Evolutionary conservation across 2,113 vertebrate species (phyloP), one percentile per base, ranked within the genome.

Genomic region (Chaenocephalus aceratus): DNA sequence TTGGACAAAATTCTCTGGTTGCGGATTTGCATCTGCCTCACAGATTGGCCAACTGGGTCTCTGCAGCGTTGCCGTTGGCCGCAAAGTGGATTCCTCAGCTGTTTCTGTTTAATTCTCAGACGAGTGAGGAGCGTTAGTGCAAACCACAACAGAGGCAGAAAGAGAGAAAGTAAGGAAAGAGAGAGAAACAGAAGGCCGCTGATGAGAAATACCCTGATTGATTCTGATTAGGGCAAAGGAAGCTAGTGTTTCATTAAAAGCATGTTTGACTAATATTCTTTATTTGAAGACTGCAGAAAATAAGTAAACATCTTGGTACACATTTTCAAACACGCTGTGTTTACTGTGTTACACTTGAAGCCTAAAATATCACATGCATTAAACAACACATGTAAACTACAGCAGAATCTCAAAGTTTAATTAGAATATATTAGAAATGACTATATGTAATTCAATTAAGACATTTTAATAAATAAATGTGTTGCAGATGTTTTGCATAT

Each of bases 71-170:
- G 87, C 86, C 76, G 53, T 83, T 94, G 93, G 94, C 92, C 72
- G 63, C 62, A 18, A 60, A 60, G 56, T 58, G 82, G 92, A 95
- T 95, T 95, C 94, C 94, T 94, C 94, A 95, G 93, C 95, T 95
- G 95, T 90, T 95, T 95, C 90, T 93, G 89, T 75, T 95, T 95
- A 94, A 86, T 57, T 80, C 73, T 16, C 58, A 90, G 90, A 92
- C 80, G 76, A 89, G 73, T 66, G 75, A 83, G 83, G 77, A 85
- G 86, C 87, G 57, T 80, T 69, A 48, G 66, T 44, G 73, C 44
- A 77, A 90, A 92, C 91, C 93, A 90, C 88, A 87, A 91, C 83
- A 81, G 44, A 91, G 72, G 44, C 23, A 63, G 49, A 77, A 48
- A 80, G 79, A 85, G 66, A 75, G 62, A 84, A 44, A 64, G 63